Conservation (phyloP, 2,113 vertebrate species). For the Menidia beryllina region DNA sequence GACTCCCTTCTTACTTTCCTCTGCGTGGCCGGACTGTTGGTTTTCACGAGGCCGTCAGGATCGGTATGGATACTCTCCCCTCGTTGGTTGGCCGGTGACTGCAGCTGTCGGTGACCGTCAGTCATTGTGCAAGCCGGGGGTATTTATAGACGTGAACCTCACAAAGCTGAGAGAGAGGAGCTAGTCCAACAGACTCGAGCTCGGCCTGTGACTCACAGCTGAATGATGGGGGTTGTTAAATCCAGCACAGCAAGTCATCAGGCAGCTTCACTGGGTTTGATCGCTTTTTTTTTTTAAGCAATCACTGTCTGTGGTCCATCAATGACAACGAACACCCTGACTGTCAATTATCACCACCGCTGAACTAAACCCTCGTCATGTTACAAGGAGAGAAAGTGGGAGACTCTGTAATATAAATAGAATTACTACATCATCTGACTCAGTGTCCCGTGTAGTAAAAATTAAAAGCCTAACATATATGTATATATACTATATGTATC, state of each 20-base stretch:
- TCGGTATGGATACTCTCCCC: constrained; percentile 24
- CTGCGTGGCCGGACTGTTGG: constrained; percentile 57
- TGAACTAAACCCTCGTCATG: neutral
- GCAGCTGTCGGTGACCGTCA: constrained; percentile 83
- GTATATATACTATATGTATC: too few relatives aligned
- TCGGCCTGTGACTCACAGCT: constrained; percentile 62
- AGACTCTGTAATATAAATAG: neutral
- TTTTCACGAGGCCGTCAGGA: constrained; percentile 48
- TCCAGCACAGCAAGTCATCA: constrained; percentile 37
- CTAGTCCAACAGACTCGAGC: constrained; percentile 71
- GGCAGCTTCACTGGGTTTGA: neutral
- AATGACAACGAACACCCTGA: too few relatives aligned
- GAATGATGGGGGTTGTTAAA: constrained; percentile 50
- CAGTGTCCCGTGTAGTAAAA: neutral
- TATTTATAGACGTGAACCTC: constrained; percentile 88
- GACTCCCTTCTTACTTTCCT: constrained; percentile 58
- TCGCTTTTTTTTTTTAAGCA: neutral
- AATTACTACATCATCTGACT: neutral
- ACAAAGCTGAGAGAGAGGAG: constrained; percentile 79
- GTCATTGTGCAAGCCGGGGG: constrained; percentile 45
- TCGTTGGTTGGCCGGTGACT: constrained; percentile 42
- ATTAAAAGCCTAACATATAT: too few relatives aligned
- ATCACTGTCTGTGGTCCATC: too few relatives aligned
- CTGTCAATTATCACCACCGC: too few relatives aligned
- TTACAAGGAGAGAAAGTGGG: constrained; percentile 12